phyloP scores from a whole-genome alignment of 2,888 invertebrate genomes.

The Callimorpha dominula region DNA sequence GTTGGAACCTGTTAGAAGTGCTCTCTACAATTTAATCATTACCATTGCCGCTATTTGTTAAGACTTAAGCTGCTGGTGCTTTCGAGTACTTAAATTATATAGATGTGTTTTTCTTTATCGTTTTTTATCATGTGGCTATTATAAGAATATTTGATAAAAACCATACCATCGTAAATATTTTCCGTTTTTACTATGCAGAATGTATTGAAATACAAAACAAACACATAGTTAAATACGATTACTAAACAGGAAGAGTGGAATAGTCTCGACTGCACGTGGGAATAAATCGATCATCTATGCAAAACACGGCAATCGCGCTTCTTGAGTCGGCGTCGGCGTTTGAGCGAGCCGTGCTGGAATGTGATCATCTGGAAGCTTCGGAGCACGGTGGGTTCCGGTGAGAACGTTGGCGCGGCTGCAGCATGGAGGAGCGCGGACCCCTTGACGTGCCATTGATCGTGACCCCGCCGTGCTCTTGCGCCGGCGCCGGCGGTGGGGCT shows the following conservation, averaged over 20 bases:
- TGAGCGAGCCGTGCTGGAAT: constrained; percentile 82
- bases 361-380: constrained; percentile 80
- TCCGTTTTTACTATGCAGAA: constrained; percentile 50
- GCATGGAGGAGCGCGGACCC: constrained; percentile 87
- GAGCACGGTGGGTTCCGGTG: constrained; percentile 84
- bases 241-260: constrained; percentile 63
- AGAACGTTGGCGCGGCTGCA: constrained; percentile 86
- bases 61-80: constrained; percentile 44
- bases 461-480: constrained; percentile 71
- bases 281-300: constrained; percentile 79
- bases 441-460: constrained; percentile 82
- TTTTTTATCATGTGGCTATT: constrained; percentile 29
- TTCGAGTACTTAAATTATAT: constrained; percentile 20
- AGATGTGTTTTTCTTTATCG: constrained; percentile 23
- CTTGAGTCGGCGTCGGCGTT: constrained; percentile 81
- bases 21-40: constrained; percentile 56
- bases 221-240: constrained; percentile 56
- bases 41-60: constrained; percentile 50
- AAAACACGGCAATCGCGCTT: constrained; percentile 83
- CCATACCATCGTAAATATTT: constrained; percentile 75
- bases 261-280: constrained; percentile 56
- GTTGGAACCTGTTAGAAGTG: constrained; percentile 56
- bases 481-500: constrained; percentile 62
- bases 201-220: constrained; percentile 51
- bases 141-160: constrained; percentile 54